phyloP scores from a whole-genome alignment of 2,888 invertebrate genomes.

The Parapristionchus giblindavisi region DNA sequence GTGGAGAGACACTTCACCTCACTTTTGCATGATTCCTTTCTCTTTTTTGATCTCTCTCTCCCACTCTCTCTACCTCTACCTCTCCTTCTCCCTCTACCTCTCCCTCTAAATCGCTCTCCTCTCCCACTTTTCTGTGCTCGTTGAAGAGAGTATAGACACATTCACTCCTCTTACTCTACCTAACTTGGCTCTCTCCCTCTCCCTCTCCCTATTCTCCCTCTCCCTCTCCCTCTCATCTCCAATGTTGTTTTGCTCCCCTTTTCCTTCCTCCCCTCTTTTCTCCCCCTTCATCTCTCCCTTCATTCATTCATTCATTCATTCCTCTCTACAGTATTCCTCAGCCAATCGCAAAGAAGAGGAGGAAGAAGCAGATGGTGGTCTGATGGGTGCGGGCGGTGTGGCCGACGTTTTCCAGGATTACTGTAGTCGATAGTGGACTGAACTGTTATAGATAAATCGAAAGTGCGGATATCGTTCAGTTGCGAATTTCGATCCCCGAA shows the following conservation, averaged over 20 bases:
- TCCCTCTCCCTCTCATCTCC: not conserved
- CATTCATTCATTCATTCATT: not conserved
- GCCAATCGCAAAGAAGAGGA: conserved; percentile 26
- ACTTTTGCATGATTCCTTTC: no score
- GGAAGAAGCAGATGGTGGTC: not conserved
- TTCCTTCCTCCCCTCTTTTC: conserved; percentile 2
- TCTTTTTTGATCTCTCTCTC: no score
- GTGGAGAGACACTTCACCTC: no score
- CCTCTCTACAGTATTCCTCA: conserved; percentile 31
- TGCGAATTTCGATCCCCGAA: not conserved
- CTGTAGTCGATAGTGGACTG: no score
- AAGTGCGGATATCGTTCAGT: no score
- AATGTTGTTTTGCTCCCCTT: not conserved
- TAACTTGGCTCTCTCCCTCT: not conserved
- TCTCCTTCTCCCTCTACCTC: no score
- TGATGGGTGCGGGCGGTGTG: not conserved
- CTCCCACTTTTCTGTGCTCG: no score
- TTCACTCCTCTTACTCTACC: not conserved
- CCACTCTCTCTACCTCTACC: no score
- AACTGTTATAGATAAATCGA: not conserved
- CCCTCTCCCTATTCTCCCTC: not conserved
- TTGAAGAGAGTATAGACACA: no score
- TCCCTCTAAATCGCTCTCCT: no score
- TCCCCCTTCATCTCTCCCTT: not conserved
- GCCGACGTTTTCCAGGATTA: no score